phyloP scores from a whole-genome alignment of 2,113 vertebrate genomes.

The Megaptera novaeangliae region DNA sequence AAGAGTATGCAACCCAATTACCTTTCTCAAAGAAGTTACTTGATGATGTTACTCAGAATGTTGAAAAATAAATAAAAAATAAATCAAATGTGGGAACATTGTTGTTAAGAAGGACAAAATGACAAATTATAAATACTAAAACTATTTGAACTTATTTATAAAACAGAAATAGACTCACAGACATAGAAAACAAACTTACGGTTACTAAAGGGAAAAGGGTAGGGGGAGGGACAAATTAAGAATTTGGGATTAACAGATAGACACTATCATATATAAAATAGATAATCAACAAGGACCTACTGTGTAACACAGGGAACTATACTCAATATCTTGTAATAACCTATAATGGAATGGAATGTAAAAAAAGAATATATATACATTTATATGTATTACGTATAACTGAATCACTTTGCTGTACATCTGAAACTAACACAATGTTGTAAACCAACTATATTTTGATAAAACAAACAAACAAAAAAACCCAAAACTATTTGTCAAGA shows the following conservation, averaged over 20 bases:
- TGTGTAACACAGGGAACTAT: background rate
- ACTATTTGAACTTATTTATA: background rate
- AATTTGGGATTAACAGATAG: background rate
- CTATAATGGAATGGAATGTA: background rate
- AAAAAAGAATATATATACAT: background rate
- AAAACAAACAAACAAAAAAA: background rate
- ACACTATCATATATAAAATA: background rate
- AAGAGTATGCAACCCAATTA: background rate
- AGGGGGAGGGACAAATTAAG: background rate
- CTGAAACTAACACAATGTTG: background rate
- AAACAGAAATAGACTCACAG: background rate
- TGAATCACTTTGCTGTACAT: background rate
- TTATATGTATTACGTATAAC: background rate
- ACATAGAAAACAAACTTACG: background rate
- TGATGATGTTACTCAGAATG: background rate
- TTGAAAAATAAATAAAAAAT: background rate
- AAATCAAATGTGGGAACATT: background rate
- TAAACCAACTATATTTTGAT: background rate
- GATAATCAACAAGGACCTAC: background rate
- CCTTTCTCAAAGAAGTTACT: background rate
- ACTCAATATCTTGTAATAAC: background rate
- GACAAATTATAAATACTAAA: background rate
- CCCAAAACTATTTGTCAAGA: background rate
- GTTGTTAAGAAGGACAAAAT: background rate
- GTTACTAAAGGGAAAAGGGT: background rate